A percentile compares a stretch with the other conserved stretches of the same genome.
Conservation (phyloP, 2,113 vertebrate genomes). For the Prolemur simus region DNA sequence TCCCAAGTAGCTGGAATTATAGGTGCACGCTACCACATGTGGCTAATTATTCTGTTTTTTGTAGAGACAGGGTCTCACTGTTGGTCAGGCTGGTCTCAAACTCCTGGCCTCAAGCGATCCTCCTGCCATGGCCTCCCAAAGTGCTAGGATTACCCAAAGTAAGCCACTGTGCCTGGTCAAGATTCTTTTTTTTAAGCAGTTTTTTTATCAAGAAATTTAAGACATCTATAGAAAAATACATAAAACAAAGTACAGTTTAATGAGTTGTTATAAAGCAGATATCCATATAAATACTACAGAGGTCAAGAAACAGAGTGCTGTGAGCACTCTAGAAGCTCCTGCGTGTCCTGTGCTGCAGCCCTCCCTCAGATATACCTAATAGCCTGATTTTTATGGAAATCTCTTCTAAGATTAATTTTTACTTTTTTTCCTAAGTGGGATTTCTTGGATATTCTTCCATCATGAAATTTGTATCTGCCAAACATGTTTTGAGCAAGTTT, state of each 20-base stretch:
- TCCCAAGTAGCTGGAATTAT: no score
- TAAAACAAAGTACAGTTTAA: not conserved
- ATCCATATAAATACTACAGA: rapidly evolving
- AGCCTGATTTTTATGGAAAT: not conserved
- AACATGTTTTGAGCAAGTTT: not conserved
- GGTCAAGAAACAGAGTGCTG: no score
- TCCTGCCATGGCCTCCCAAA: no score
- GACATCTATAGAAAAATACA: not conserved
- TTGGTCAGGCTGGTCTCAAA: no score
- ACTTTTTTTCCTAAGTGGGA: not conserved
- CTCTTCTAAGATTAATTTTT: not conserved
- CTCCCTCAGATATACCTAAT: no score
- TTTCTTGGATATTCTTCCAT: not conserved
- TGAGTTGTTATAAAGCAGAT: not conserved
- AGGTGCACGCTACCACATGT: no score
- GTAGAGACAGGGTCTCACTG: no score
- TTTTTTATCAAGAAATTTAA: not conserved
- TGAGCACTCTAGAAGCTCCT: not conserved
- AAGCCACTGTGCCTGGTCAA: not conserved
- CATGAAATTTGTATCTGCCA: not conserved
- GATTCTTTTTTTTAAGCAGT: not conserved
- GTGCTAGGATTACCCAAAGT: no score
- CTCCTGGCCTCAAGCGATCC: no score
- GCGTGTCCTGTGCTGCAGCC: not conserved
- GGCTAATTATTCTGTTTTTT: no score